Percentiles rank a stretch among this genome's conserved stretches.
These are phyloP conservation scores for Brachionus sp. DNA, from an alignment of 1,140 invertebrate genomes.

Conservation along the genomic window DNA sequence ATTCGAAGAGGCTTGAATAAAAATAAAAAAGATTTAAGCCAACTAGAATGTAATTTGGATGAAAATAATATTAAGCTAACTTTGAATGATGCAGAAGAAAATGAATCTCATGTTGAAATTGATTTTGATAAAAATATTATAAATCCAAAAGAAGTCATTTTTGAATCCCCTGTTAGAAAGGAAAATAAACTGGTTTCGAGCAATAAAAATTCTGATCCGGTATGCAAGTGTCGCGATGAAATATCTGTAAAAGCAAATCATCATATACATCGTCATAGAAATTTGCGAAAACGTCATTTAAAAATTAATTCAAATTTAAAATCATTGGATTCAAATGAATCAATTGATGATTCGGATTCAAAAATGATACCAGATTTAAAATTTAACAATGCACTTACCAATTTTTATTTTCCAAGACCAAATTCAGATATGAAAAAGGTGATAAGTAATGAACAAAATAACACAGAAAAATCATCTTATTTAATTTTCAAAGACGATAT, in stretches of 20 bases:
- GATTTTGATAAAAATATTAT: neutral
- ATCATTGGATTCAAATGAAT: neutral
- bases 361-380: neutral
- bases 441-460: neutral
- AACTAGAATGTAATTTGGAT: neutral
- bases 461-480: neutral
- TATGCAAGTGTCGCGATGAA: neutral
- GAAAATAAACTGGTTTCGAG: neutral
- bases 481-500: neutral
- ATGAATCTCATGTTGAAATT: conserved; percentile 5
- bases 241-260: neutral
- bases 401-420: neutral
- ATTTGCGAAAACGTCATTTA: neutral
- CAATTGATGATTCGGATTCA: neutral
- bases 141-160: neutral
- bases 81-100: neutral
- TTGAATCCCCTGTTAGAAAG: neutral
- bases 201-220: neutral
- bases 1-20: neutral
- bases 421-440: neutral
- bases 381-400: neutral
- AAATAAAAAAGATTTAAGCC: neutral
- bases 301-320: neutral
- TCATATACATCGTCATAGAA: conserved; percentile 12
- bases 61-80: neutral